Percentiles rank a stretch among this genome's conserved stretches.
These are phyloP conservation scores for Hemicordylus capensis DNA, from an alignment of 2,113 vertebrate species.

Conservation along the genomic window DNA sequence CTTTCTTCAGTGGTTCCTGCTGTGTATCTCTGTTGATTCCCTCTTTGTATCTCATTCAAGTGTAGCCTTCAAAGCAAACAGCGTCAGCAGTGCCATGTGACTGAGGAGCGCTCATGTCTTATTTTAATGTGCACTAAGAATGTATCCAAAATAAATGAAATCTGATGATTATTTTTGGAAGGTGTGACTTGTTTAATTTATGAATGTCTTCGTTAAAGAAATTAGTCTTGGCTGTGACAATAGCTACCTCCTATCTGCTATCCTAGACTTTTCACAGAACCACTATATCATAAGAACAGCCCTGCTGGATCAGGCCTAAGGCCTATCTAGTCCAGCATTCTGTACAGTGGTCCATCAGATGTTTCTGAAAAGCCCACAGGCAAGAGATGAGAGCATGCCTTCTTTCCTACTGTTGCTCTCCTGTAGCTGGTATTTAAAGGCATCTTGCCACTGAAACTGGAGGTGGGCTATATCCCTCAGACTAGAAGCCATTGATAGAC, in stretches of 20 bases:
- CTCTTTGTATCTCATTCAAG: conserved; percentile 19
- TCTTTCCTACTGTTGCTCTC: too few species aligned
- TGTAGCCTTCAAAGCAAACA: conserved; percentile 46
- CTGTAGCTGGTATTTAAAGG: too few species aligned
- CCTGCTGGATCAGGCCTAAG: too few species aligned
- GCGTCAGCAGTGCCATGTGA: conserved; percentile 43
- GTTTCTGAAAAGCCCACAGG: too few species aligned
- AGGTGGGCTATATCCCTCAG: too few species aligned
- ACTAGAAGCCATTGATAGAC: too few species aligned
- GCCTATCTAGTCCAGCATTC: too few species aligned
- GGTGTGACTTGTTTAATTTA: conserved; percentile 14
- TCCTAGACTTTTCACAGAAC: not conserved
- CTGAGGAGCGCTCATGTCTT: conserved; percentile 35
- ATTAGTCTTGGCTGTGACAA: not conserved
- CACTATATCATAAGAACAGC: not conserved
- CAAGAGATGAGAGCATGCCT: too few species aligned
- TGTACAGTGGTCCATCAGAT: too few species aligned
- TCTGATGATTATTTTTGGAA: not conserved
- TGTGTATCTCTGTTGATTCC: conserved; percentile 7
- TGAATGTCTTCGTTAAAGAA: not conserved
- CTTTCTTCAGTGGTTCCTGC: conserved; percentile 32
- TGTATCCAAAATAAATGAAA: conserved; percentile 39
- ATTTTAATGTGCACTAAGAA: conserved; percentile 36
- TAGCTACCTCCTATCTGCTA: not conserved
- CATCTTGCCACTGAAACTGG: too few species aligned